These are phyloP conservation scores for Danaus chrysippus DNA, from an alignment of 2,888 invertebrate genomes.

Conservation along the genomic window DNA sequence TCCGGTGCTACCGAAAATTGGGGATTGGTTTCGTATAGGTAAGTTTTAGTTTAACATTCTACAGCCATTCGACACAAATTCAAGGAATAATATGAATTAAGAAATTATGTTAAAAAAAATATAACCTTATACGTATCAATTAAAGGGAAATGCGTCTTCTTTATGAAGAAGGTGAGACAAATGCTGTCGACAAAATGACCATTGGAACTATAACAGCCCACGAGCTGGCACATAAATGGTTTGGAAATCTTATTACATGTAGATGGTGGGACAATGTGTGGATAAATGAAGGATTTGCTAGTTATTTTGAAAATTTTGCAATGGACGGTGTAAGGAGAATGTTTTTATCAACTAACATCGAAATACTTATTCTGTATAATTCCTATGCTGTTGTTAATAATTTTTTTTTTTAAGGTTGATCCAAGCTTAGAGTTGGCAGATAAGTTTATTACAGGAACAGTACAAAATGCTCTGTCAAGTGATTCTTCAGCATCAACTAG, in stretches of 20 bases:
- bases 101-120: background rate
- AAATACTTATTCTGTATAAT: background rate
- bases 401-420: conserved; percentile 46
- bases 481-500: conserved; percentile 62
- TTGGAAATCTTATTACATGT: conserved; percentile 85
- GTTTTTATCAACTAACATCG: background rate
- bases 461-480: conserved; percentile 80
- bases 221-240: conserved; percentile 87
- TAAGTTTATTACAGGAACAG: conserved; percentile 84
- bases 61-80: background rate
- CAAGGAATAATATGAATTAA: background rate
- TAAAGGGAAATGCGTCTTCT: conserved; percentile 65
- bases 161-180: conserved; percentile 64
- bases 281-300: conserved; percentile 88
- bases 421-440: conserved; percentile 78
- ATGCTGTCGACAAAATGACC: conserved; percentile 56
- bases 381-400: conserved; percentile 5
- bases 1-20: conserved; percentile 74
- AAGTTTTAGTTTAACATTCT: conserved; percentile 5
- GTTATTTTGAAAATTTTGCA: conserved; percentile 83
- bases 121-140: background rate
- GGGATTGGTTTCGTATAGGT: conserved; percentile 73
- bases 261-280: conserved; percentile 87
- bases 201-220: conserved; percentile 78
- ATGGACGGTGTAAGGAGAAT: conserved; percentile 59